These are phyloP conservation scores for Polylopha cassiicola DNA, from an alignment of 2,888 invertebrate genomes.

Conservation along the genomic window DNA sequence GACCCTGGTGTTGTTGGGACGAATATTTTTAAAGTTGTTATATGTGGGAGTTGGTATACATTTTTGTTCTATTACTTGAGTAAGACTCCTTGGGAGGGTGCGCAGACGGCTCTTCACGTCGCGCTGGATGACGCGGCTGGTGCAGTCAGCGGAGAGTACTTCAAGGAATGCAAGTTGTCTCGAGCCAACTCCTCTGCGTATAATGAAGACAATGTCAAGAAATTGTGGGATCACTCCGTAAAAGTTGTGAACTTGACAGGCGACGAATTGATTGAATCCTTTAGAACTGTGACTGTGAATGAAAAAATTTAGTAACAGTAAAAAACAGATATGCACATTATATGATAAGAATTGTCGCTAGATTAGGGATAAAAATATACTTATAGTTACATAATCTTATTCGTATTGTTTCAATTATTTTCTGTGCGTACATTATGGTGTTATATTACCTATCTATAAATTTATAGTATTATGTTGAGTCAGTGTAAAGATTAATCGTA, in stretches of 20 bases:
- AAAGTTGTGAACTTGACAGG: constrained; percentile 80
- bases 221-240: constrained; percentile 88
- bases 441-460: too few species aligned
- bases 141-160: constrained; percentile 84
- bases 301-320: too few species aligned
- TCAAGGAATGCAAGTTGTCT: constrained; percentile 83
- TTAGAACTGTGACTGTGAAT: too few species aligned
- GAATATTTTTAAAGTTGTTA: constrained; percentile 81
- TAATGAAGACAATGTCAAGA: constrained; percentile 81
- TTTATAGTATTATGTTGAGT: too few species aligned
- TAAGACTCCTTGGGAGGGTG: constrained; percentile 87
- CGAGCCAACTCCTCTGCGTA: constrained; percentile 76
- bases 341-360: too few species aligned
- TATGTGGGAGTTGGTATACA: constrained; percentile 67
- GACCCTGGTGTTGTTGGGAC: constrained; percentile 92
- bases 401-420: too few species aligned
- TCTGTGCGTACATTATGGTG: too few species aligned
- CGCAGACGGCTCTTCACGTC: constrained; percentile 86
- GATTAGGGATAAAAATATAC: too few species aligned
- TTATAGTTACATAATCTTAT: too few species aligned
- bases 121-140: constrained; percentile 84
- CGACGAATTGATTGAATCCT: constrained; percentile 80
- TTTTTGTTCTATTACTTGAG: constrained; percentile 81
- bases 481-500: too few species aligned
- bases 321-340: too few species aligned